Conservation (phyloP, 2,113 vertebrate species). For the Passer domesticus region DNA sequence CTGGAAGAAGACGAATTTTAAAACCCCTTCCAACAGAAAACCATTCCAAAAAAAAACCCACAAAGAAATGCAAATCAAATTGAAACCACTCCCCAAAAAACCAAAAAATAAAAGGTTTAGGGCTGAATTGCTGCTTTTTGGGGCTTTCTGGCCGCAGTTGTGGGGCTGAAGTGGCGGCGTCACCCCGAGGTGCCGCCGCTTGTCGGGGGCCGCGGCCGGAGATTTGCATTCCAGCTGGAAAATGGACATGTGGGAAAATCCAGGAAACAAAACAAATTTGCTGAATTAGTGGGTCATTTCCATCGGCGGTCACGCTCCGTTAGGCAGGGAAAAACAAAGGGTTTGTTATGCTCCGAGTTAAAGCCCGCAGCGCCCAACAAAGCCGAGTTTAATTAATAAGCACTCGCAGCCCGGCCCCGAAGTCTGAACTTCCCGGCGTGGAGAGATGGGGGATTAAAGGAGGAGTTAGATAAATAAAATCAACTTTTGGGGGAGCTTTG, state of each 20-base stretch:
- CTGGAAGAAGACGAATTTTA: background rate
- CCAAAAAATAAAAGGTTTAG: too few species aligned
- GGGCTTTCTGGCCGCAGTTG: background rate
- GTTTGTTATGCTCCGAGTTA: conserved; percentile 60
- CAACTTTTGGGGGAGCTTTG: background rate
- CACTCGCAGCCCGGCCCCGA: background rate
- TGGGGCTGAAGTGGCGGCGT: background rate
- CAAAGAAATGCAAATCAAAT: background rate
- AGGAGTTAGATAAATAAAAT: background rate
- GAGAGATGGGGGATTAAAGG: background rate
- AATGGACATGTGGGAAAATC: conserved; percentile 57
- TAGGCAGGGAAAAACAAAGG: conserved; percentile 49
- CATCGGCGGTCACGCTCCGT: conserved; percentile 55
- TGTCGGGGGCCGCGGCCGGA: background rate
- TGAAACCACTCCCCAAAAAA: rapidly evolving
- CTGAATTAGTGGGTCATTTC: conserved; percentile 56
- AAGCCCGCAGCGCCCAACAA: conserved; percentile 50
- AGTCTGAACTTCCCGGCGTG: background rate
- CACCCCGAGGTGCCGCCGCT: background rate
- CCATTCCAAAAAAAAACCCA: background rate
- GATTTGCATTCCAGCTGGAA: background rate
- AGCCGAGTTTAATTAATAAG: conserved; percentile 55
- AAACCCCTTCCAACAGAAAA: background rate
- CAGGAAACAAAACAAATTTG: conserved; percentile 50
- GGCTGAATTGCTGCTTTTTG: background rate